Conservation (phyloP, 2,888 invertebrate genomes). For the Caenorhabditis afra region DNA sequence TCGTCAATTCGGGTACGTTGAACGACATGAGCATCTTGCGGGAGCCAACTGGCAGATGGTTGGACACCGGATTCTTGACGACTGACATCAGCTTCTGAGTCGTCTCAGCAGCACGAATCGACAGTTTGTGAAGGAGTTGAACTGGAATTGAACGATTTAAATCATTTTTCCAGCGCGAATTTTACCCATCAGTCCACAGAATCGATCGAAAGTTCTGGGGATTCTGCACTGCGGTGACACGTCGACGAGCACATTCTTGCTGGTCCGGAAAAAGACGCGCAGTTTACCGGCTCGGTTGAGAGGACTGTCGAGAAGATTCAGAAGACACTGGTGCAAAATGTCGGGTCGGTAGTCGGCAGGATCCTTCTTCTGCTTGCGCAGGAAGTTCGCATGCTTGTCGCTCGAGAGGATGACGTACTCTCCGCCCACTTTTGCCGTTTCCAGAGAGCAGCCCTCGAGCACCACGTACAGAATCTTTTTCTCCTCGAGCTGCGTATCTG, state of each 20-base stretch:
- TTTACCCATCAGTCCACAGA: slow-evolving; percentile 94
- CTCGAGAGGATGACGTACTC: slow-evolving; percentile 77
- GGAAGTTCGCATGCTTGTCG: slow-evolving; percentile 76
- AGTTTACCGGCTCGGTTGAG: slow-evolving; percentile 94
- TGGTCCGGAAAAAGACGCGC: slow-evolving; percentile 86
- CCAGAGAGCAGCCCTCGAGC: slow-evolving; percentile 93
- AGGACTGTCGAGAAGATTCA: slow-evolving; percentile 98
- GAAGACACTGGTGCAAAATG: slow-evolving; percentile 94
- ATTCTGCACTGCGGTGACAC: slow-evolving; percentile 91
- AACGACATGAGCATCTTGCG: slow-evolving; percentile 93
- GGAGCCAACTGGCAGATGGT: slow-evolving; percentile 95
- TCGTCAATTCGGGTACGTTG: slow-evolving; percentile 81
- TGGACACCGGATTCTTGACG: slow-evolving; percentile 95
- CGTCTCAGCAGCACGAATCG: slow-evolving; percentile 92
- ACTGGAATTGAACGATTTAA: slow-evolving; percentile 84
- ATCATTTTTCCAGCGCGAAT: no score
- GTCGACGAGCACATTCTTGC: slow-evolving; percentile 82
- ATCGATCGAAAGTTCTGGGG: slow-evolving; percentile 95
- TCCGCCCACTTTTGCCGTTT: slow-evolving; percentile 90
- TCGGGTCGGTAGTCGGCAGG: slow-evolving; percentile 94
- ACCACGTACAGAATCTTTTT: slow-evolving; percentile 87
- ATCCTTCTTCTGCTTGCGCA: slow-evolving; percentile 89
- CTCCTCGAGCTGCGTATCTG: slow-evolving; percentile 64
- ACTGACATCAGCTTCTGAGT: slow-evolving; percentile 91
- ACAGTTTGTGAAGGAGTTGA: slow-evolving; percentile 94